Percentiles rank a stretch among this genome's conserved stretches.
Conservation (phyloP, 1,140 invertebrate genomes). For the Aphis craccivora region DNA sequence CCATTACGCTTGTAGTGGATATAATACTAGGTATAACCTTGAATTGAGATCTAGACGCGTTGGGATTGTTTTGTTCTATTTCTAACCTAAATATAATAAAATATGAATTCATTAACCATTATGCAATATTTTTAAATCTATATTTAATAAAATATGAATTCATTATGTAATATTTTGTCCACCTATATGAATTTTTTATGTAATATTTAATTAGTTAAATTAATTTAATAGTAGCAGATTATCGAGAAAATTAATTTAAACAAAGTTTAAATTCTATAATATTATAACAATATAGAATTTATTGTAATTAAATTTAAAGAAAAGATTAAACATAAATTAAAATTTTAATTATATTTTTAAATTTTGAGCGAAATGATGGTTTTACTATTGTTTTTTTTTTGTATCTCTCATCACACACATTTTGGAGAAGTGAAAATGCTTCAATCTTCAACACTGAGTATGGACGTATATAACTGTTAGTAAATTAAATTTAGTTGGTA, state of each 20-base stretch:
- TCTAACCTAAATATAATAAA: background rate
- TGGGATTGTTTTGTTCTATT: background rate
- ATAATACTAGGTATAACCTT: constrained; percentile 23
- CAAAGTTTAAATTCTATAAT: too few relatives aligned
- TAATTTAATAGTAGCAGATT: background rate
- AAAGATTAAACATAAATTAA: too few relatives aligned
- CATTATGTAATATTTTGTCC: background rate
- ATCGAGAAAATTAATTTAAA: background rate
- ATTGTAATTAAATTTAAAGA: too few relatives aligned
- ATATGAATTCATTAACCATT: background rate
- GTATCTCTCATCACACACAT: background rate
- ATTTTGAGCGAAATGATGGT: background rate
- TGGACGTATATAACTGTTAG: background rate
- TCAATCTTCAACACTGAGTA: background rate
- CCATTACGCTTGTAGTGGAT: background rate
- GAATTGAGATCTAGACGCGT: background rate
- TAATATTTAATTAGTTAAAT: background rate
- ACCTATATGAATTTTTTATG: background rate
- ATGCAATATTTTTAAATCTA: background rate
- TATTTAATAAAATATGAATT: background rate
- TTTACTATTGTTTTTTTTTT: background rate
- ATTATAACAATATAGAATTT: too few relatives aligned
- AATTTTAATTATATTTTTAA: background rate
- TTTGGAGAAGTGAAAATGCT: background rate
- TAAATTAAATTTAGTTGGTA: background rate